phyloP scores from a whole-genome alignment of 2,113 vertebrate species.

The human (Homo sapiens) region GRCh38 chr1:19068001-19068500 shows the following conservation, averaged over 20 bases:
- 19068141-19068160: accelerated
- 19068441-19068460: background rate
- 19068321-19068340: accelerated
- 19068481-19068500: background rate
- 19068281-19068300: accelerated
- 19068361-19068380: background rate
- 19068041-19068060: background rate
- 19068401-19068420: too few relatives aligned
- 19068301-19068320: background rate
- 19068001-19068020: background rate
- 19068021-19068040: background rate
- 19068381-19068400: background rate
- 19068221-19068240: background rate
- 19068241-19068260: background rate
- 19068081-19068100: background rate
- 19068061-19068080: background rate
- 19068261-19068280: background rate
- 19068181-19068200: background rate
- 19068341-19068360: accelerated
- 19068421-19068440: accelerated
- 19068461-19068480: background rate
- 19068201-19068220: background rate
- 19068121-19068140: too few relatives aligned
- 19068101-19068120: background rate
- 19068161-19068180: background rate